These are phyloP conservation scores for Pangasius krempfi DNA, from an alignment of 2,797 vertebrate genomes.

Conservation along the genomic window DNA sequence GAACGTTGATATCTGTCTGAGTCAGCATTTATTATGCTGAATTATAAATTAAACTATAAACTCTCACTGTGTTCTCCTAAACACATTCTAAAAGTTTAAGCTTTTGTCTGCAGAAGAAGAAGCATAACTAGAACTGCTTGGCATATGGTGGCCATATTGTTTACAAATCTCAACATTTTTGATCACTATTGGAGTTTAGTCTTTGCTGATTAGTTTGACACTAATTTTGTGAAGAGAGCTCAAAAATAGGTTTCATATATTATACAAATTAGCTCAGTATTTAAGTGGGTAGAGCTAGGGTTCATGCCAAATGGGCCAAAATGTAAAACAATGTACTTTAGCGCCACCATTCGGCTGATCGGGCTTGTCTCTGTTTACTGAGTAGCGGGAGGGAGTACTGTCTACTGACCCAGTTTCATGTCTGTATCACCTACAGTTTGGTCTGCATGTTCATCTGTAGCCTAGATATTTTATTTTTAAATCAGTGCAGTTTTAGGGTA, in stretches of 20 bases:
- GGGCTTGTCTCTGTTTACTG: not conserved
- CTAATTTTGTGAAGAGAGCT: not conserved
- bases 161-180: not conserved
- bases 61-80: not conserved
- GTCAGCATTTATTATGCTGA: not conserved
- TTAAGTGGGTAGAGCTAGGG: not conserved
- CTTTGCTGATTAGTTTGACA: not conserved
- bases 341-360: not conserved
- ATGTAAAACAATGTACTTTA: not conserved
- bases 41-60: not conserved
- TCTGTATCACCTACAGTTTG: not conserved
- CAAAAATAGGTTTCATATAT: not conserved
- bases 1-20: not conserved
- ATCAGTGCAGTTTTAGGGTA: not conserved
- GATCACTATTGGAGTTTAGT: not conserved
- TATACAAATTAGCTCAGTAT: not conserved
- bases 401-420: constrained; percentile 11
- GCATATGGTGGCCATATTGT: not conserved
- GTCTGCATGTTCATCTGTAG: not conserved
- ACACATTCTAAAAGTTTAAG: not conserved
- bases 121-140: no score
- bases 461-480: not conserved
- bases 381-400: not conserved
- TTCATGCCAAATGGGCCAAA: not conserved
- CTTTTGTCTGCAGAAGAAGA: not conserved